Percentiles rank a stretch among this genome's conserved stretches.
phyloP scores from a whole-genome alignment of 2,888 invertebrate species.

The Dicyrtomina minuta region DNA sequence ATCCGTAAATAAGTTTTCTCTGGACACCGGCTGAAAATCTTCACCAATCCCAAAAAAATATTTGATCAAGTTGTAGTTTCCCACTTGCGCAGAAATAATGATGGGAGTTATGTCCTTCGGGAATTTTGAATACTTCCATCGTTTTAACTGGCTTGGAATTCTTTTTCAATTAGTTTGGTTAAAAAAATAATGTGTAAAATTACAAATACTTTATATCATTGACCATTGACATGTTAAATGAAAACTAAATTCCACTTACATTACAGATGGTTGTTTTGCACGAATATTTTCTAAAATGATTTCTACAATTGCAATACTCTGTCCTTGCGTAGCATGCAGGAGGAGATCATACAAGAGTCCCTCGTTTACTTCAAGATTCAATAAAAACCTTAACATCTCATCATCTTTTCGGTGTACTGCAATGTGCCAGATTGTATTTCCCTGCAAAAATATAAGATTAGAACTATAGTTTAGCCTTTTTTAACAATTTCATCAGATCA shows the following conservation, averaged over 20 bases:
- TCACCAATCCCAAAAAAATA: conserved; percentile 68
- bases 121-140: conserved; percentile 61
- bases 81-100: conserved; percentile 69
- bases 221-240: too few species aligned
- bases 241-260: too few species aligned
- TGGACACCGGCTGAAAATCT: conserved; percentile 57
- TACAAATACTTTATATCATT: too few species aligned
- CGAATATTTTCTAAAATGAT: conserved; percentile 59
- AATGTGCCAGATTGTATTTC: conserved; percentile 41
- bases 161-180: background rate
- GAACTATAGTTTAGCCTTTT: too few species aligned
- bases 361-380: conserved; percentile 25
- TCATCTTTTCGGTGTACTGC: conserved; percentile 43
- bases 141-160: background rate
- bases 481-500: background rate
- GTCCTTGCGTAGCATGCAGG: conserved; percentile 67
- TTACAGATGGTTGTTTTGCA: background rate
- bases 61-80: conserved; percentile 70
- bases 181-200: too few species aligned
- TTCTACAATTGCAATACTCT: conserved; percentile 64
- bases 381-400: conserved; percentile 35
- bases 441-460: conserved; percentile 31
- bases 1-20: background rate
- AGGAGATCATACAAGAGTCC: conserved; percentile 61
- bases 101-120: conserved; percentile 70